Conservation (phyloP, 2,888 invertebrate species). For the Sinotaia quadrata region DNA sequence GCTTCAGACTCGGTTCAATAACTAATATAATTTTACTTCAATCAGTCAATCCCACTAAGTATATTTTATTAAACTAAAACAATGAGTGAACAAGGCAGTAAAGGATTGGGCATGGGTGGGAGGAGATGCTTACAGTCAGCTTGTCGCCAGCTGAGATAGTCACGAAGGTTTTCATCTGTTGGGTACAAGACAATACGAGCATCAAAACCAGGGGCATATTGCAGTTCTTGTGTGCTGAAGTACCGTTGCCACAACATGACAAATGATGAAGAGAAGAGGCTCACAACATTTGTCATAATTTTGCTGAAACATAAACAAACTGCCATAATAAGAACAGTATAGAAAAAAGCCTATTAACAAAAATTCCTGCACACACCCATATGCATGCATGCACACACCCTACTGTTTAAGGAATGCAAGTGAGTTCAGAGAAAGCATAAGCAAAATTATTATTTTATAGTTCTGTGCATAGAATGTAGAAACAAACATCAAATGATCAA, state of each 20-base stretch:
- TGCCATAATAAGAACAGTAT: not conserved
- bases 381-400: not conserved
- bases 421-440: no score
- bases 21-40: no score
- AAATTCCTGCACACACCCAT: not conserved
- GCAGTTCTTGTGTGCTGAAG: slow-evolving; percentile 79
- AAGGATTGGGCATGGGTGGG: no score
- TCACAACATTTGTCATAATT: slow-evolving; percentile 87
- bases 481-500: no score
- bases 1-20: no score
- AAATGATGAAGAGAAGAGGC: slow-evolving; percentile 90
- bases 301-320: slow-evolving; percentile 76
- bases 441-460: no score
- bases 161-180: slow-evolving; percentile 83
- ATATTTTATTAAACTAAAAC: no score
- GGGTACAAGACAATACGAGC: slow-evolving; percentile 91
- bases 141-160: slow-evolving; percentile 72
- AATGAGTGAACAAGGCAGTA: no score
- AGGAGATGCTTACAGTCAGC: slow-evolving; percentile 68
- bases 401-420: no score
- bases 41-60: no score
- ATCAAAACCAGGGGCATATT: slow-evolving; percentile 95
- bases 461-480: no score
- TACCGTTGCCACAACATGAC: slow-evolving; percentile 89
- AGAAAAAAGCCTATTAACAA: not conserved